These are phyloP conservation scores for Burhinus bistriatus DNA, from an alignment of 2,113 vertebrate species.

Conservation along the genomic window DNA sequence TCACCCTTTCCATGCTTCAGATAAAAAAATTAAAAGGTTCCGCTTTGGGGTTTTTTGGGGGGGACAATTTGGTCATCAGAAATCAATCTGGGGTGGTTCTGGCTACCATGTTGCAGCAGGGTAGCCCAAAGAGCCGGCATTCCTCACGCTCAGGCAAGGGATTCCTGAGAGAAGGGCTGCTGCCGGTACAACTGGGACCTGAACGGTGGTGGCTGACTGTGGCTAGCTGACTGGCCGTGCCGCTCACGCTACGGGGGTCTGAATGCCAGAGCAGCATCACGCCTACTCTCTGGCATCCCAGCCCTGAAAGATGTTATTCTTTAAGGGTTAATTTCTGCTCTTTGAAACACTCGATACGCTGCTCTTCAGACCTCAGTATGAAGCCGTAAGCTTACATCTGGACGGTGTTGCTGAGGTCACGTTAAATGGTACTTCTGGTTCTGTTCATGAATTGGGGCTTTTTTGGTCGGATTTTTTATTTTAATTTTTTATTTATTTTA, in stretches of 20 bases:
- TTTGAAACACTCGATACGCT: slow-evolving; percentile 12
- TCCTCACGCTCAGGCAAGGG: not conserved
- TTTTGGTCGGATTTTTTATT: not conserved
- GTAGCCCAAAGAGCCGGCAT: not conserved
- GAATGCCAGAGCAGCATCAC: not conserved
- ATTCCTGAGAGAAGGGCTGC: not conserved
- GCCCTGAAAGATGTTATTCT: not conserved
- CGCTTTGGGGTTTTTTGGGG: not conserved
- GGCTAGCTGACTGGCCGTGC: not conserved
- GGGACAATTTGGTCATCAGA: slow-evolving; percentile 13
- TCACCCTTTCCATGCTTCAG: not conserved
- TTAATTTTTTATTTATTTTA: not conserved
- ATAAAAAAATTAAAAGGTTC: not conserved
- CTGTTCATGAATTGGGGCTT: not conserved
- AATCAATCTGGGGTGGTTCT: not conserved
- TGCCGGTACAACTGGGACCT: not conserved
- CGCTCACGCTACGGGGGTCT: not conserved
- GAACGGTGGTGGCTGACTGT: not conserved
- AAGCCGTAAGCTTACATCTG: not conserved
- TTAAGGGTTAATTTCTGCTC: not conserved
- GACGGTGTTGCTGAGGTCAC: not conserved
- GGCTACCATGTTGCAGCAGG: not conserved
- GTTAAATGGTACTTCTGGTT: not conserved
- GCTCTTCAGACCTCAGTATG: not conserved
- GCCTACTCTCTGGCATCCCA: not conserved